These are phyloP conservation scores for Euclidia mi DNA, from an alignment of 2,888 invertebrate species.

Conservation along the genomic window DNA sequence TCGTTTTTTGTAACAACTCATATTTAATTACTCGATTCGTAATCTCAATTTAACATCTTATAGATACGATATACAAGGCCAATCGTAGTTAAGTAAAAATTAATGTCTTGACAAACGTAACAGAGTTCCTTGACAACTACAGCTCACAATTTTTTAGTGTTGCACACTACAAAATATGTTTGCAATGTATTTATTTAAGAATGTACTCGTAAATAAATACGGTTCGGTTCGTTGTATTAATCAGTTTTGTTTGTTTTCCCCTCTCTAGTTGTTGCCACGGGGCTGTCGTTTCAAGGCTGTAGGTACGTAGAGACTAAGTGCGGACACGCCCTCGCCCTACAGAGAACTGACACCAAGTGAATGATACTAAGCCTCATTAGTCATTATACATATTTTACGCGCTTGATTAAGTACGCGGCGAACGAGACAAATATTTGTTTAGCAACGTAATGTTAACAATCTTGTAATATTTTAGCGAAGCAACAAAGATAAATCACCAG, in stretches of 20 bases:
- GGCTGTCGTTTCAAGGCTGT: conserved; percentile 27
- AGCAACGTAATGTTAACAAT: conserved; percentile 9
- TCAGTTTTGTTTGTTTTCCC: too few relatives aligned
- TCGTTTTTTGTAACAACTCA: conserved; percentile 45
- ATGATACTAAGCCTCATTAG: too few relatives aligned
- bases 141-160: conserved; percentile 9
- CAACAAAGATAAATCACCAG: conserved; percentile 17
- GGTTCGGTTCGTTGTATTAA: too few relatives aligned
- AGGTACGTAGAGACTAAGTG: too few relatives aligned
- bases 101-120: conserved; percentile 20
- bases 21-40: conserved; percentile 46
- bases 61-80: conserved; percentile 38
- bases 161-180: neutral
- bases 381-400: conserved; percentile 4
- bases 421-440: neutral
- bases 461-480: conserved; percentile 4
- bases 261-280: conserved; percentile 13
- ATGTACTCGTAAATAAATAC: neutral
- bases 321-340: too few relatives aligned
- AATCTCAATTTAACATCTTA: conserved; percentile 46
- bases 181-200: too few relatives aligned
- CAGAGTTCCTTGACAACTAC: conserved; percentile 31
- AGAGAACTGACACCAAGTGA: too few relatives aligned
- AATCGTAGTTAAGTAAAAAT: conserved; percentile 26
- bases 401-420: too few relatives aligned